phyloP scores from a whole-genome alignment of 2,888 invertebrate genomes.

The Nemurella pictetii region DNA sequence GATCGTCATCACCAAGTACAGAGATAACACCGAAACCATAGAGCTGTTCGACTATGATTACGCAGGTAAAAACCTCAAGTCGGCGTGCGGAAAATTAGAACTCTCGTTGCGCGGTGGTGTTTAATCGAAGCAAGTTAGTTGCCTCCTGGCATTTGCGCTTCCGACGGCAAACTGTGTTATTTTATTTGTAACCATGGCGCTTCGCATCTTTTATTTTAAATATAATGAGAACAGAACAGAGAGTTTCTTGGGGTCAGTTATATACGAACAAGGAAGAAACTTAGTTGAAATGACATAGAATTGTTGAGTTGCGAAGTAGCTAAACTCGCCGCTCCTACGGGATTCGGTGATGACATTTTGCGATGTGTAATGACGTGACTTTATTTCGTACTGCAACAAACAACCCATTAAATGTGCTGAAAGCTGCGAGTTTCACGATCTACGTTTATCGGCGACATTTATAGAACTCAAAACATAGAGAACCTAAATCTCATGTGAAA shows the following conservation, averaged over 20 bases:
- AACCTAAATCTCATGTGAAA: neutral
- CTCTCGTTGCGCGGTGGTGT: too few relatives aligned
- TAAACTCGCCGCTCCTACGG: too few relatives aligned
- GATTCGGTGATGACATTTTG: neutral
- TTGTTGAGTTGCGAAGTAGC: too few relatives aligned
- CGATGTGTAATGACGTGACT: neutral
- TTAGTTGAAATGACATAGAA: neutral
- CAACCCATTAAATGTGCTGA: neutral
- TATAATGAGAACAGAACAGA: neutral
- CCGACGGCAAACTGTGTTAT: too few relatives aligned
- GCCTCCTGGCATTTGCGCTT: too few relatives aligned
- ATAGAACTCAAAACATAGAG: neutral
- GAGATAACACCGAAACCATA: conserved; percentile 21
- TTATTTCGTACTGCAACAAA: neutral
- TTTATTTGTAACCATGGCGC: too few relatives aligned
- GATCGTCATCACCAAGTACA: conserved; percentile 20
- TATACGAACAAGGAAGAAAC: neutral
- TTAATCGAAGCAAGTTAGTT: too few relatives aligned
- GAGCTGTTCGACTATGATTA: conserved; percentile 24
- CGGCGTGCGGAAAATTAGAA: too few relatives aligned
- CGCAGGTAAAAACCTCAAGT: conserved; percentile 19
- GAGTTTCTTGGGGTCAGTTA: neutral
- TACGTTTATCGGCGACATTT: neutral
- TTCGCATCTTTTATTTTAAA: too few relatives aligned
- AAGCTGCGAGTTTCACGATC: neutral